Percentiles rank a stretch among this genome's conserved stretches.
Conservation (phyloP, 2,797 vertebrate genomes). For the Buphagus erythrorhynchus region DNA sequence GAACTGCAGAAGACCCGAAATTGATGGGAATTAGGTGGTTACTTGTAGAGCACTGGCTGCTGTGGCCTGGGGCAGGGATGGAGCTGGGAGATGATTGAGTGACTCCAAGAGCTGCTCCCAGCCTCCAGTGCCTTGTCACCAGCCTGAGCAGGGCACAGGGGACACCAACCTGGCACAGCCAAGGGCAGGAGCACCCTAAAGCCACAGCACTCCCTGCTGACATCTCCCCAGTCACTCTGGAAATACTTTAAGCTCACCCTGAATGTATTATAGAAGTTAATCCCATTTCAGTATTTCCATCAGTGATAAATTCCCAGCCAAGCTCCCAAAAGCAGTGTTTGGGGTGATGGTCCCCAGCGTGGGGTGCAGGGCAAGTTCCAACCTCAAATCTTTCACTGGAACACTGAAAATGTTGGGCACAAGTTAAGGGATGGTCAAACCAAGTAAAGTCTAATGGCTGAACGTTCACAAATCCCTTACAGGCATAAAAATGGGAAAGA, state of each 20-base stretch:
- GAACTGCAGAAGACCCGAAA: not conserved
- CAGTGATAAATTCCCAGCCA: not conserved
- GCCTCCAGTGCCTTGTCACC: not conserved
- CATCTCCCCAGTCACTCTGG: too few species aligned
- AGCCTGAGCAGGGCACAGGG: not conserved
- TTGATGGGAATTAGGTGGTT: not conserved
- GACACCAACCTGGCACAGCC: not conserved
- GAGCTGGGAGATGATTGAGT: not conserved
- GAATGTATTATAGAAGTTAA: not conserved
- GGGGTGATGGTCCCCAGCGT: not conserved
- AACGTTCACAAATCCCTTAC: not conserved
- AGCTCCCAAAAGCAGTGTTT: fast-evolving
- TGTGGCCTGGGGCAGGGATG: not conserved
- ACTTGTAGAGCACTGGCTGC: not conserved
- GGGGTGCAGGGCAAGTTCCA: not conserved
- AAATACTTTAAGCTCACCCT: not conserved
- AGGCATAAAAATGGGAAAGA: not conserved
- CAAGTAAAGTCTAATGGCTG: not conserved
- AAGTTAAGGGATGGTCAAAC: not conserved
- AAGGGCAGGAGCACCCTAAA: not conserved
- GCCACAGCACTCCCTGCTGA: fast-evolving
- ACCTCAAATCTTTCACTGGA: not conserved
- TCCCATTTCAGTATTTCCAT: not conserved
- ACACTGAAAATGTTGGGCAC: fast-evolving
- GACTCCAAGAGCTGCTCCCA: not conserved